Conservation (phyloP, 2,888 invertebrate species). For the Sepioteuthis lessoniana region DNA sequence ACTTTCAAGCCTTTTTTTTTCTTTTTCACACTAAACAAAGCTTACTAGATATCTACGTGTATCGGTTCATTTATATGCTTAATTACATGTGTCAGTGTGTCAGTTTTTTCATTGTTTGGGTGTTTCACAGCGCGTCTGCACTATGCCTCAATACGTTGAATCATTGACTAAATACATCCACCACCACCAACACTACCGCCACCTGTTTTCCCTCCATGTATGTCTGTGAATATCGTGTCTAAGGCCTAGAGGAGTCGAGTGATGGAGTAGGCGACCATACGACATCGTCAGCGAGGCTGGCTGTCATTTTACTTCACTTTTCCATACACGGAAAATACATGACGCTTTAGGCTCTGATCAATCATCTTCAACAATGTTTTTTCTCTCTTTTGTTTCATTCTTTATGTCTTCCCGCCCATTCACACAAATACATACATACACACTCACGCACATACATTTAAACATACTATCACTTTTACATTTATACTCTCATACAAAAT, state of each 20-base stretch:
- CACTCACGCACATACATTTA: not conserved
- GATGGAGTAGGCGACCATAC: not conserved
- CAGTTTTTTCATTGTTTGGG: too few species aligned
- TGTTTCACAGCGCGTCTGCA: too few species aligned
- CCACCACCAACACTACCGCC: too few species aligned
- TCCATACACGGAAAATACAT: not conserved
- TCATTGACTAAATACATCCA: too few species aligned
- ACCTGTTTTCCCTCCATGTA: not conserved
- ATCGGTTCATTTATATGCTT: too few species aligned
- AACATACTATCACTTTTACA: accelerated
- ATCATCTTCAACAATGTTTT: not conserved
- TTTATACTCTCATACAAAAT: not conserved
- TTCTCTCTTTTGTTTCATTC: too few species aligned
- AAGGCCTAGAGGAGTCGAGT: not conserved
- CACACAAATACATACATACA: not conserved
- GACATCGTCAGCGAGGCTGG: not conserved
- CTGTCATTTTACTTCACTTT: not conserved
- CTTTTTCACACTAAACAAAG: too few species aligned
- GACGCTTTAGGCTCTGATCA: conserved; percentile 13
- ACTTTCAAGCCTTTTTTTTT: too few species aligned
- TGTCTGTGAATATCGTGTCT: not conserved
- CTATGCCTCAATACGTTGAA: too few species aligned
- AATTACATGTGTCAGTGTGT: too few species aligned
- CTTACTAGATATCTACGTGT: too few species aligned
- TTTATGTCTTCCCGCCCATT: not conserved